A percentile compares a stretch with the other conserved stretches of the same genome.
Evolutionary conservation across 2,888 invertebrate species (phyloP).

Genomic region (Orthosia gothica): DNA sequence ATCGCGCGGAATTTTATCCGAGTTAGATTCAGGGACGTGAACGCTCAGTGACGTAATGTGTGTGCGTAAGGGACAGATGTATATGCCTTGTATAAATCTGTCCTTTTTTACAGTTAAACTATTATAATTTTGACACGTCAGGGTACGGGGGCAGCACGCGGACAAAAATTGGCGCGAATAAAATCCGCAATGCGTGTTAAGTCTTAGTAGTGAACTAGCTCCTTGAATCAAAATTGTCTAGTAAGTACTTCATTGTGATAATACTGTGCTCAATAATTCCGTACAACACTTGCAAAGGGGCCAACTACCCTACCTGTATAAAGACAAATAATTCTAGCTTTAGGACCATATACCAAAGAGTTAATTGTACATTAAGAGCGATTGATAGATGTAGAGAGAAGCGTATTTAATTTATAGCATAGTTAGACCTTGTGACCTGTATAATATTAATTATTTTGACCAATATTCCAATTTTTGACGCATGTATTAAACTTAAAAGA

Average conservation of each 20-base stretch:
- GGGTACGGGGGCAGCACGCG: no score
- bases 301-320: conserved; percentile 81
- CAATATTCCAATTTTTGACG: conserved; percentile 80
- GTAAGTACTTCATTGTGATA: conserved; percentile 67
- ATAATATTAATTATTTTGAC: conserved; percentile 83
- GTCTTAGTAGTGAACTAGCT: conserved; percentile 39
- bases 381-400: conserved; percentile 81
- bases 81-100: no score
- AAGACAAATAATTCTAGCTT: conserved; percentile 87
- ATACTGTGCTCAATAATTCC: conserved; percentile 64
- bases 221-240: conserved; percentile 57
- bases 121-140: no score
- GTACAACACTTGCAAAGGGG: conserved; percentile 79
- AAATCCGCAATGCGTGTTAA: no score
- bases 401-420: conserved; percentile 88
- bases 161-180: no score
- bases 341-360: conserved; percentile 91
- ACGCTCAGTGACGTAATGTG: no score
- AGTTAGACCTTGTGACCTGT: conserved; percentile 86
- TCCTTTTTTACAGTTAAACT: no score
- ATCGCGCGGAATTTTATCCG: no score
- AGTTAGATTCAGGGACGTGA: no score
- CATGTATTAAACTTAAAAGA: conserved; percentile 51
- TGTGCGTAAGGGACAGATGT: no score
- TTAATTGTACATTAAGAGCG: conserved; percentile 89